Percentiles rank a stretch among this genome's conserved stretches.
Conservation (phyloP, 1,140 invertebrate genomes). For the Drosophila burlai region DNA sequence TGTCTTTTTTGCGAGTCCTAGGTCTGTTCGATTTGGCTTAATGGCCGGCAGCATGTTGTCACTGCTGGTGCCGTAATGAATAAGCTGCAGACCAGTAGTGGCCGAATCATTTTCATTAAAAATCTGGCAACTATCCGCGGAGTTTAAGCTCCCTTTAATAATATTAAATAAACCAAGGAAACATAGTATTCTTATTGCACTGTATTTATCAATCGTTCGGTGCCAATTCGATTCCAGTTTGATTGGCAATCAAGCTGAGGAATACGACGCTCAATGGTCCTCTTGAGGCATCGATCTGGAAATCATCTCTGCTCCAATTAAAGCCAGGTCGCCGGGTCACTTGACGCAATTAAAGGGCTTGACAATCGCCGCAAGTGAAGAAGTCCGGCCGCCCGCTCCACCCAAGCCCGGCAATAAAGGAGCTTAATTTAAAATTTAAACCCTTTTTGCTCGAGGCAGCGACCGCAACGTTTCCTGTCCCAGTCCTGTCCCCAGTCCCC, state of each 20-base stretch:
- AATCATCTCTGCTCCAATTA: conserved; percentile 75
- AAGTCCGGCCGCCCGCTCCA: neutral
- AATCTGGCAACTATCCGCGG: conserved; percentile 31
- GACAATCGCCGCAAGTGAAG: conserved; percentile 33
- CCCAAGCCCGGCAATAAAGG: conserved; percentile 42
- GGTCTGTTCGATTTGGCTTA: conserved; percentile 26
- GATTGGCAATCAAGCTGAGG: conserved; percentile 23
- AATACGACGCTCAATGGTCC: conserved; percentile 17
- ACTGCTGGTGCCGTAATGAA: conserved; percentile 36
- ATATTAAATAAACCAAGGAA: neutral
- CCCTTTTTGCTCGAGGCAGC: conserved; percentile 75
- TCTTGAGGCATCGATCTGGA: conserved; percentile 52
- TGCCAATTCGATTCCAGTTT: conserved; percentile 20
- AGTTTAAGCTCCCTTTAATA: neutral
- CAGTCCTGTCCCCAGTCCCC: conserved; percentile 29
- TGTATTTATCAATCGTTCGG: conserved; percentile 22
- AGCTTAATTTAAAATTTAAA: conserved; percentile 79
- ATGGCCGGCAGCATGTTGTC: conserved; percentile 48
- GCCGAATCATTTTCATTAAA: conserved; percentile 9
- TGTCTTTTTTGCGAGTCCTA: conserved; percentile 15
- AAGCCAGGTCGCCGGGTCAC: conserved; percentile 43
- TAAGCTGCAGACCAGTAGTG: conserved; percentile 14
- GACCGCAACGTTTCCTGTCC: conserved; percentile 73
- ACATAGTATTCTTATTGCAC: neutral
- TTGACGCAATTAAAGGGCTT: conserved; percentile 68